Base-by-base conservation (phyloP, 2,113 vertebrate genomes). In the Bubo scandiacus region DNA sequence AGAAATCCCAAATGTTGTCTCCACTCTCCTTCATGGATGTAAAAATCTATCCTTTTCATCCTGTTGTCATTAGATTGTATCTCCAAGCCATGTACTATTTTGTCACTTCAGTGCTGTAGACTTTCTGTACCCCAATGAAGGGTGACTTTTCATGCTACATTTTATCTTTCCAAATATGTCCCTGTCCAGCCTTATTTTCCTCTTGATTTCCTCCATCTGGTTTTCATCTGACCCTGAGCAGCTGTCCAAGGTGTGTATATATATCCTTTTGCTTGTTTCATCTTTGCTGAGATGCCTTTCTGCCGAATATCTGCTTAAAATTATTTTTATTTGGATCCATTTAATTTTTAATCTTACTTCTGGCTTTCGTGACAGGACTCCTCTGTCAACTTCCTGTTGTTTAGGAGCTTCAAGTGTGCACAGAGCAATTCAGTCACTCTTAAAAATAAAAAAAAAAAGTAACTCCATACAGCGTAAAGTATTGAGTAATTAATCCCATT, bases 191-290 rank as follows among this genome's bases (percentile, higher is more conserved):
- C 70, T 94, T 74, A 83, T 91, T 96, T 96, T 95, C 88, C 81
- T 96, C 67, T 85, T 90, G 72, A 88, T 59, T 32, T 93, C 61
- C 52, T 95, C 58, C 84, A 82, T 92, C 89, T 95, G 89, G 66
- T 92, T 97, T 97, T 94, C 77, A 85, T 97, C 91, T 88, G 85
- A 89, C 80, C 38, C 38, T 26, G 45, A 90, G 72, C 94, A 97
- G 96, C 86, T 98, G 94, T 96, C 82, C 91, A 96, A 97, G 91
- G 96, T 98, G 86, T 88, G 47, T 70, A 7, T 91, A 82, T 78
- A 36, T 42, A 83, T 57, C 65, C 29, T 96, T 94, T 75, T 78
- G 19, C 54, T 66, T 52, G 77, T 93, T 77, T 96, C 36, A 81
- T 91, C 80, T 90, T 93, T 95, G 80, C 47, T 57, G 65, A 90